Evolutionary conservation across 2,797 vertebrate genomes (phyloP).

Genomic region (Pterois miles): DNA sequence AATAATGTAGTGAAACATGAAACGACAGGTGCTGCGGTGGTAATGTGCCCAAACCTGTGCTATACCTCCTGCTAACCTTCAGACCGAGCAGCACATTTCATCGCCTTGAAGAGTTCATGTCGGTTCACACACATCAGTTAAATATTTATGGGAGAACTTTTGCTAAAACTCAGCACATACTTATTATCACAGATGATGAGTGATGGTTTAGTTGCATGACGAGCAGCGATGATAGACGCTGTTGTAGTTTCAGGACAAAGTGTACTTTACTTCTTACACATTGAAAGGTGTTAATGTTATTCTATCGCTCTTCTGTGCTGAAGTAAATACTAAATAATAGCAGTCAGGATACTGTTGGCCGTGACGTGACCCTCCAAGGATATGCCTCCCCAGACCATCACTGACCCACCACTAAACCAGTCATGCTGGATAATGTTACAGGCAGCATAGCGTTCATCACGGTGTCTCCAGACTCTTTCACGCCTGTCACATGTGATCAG

Average conservation of each 20-base stretch:
- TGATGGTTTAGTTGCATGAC: not conserved
- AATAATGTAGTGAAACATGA: not conserved
- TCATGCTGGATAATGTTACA: too few species aligned
- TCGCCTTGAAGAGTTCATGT: not conserved
- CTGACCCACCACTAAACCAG: too few species aligned
- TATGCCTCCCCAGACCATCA: too few species aligned
- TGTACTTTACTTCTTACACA: not conserved
- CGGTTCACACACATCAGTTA: not conserved
- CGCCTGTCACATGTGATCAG: too few species aligned
- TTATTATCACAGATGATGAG: not conserved
- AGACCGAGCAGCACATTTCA: not conserved
- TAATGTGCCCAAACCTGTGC: conserved; percentile 36
- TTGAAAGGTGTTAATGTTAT: not conserved
- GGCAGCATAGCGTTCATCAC: too few species aligned
- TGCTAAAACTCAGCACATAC: not conserved
- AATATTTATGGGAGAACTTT: not conserved
- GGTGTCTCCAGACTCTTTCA: too few species aligned
- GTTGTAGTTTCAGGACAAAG: not conserved
- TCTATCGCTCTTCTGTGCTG: not conserved
- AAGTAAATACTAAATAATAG: too few species aligned
- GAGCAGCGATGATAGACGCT: not conserved
- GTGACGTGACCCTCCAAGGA: too few species aligned
- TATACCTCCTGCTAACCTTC: not conserved
- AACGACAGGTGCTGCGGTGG: conserved; percentile 10
- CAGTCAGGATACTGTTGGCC: too few species aligned